Conservation (phyloP, 2,113 vertebrate species). For the Corydoras sp. region DNA sequence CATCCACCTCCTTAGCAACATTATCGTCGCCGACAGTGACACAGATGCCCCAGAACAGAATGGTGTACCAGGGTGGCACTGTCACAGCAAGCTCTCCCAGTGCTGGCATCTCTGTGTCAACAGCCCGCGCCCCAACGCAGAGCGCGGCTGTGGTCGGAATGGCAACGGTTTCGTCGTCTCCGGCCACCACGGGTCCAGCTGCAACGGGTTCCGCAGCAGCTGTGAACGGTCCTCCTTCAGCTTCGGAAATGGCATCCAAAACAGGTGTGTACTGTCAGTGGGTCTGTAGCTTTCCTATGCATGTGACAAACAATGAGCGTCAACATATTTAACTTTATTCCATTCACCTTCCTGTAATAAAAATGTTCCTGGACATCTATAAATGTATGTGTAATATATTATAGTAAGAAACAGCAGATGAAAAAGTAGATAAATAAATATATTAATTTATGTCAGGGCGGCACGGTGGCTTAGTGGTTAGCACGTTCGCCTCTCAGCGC, state of each 20-base stretch:
- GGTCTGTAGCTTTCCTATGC: too few species aligned
- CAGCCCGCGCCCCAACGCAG: slow-evolving; percentile 59
- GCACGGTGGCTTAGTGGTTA: too few species aligned
- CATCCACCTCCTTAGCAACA: slow-evolving; percentile 23
- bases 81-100: slow-evolving; percentile 61
- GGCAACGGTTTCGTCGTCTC: slow-evolving; percentile 60
- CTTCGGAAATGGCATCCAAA: slow-evolving; percentile 67
- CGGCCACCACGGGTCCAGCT: slow-evolving; percentile 62
- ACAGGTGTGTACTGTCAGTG: slow-evolving; percentile 53
- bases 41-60: slow-evolving; percentile 62
- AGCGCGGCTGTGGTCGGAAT: slow-evolving; percentile 63
- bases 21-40: slow-evolving; percentile 38
- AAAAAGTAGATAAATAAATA: too few species aligned
- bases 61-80: slow-evolving; percentile 63
- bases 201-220: slow-evolving; percentile 68
- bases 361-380: too few species aligned
- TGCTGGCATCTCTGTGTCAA: slow-evolving; percentile 65
- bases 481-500: too few species aligned
- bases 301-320: too few species aligned
- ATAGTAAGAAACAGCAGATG: too few species aligned
- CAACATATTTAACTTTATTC: too few species aligned
- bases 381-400: too few species aligned
- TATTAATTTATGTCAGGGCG: too few species aligned
- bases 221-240: slow-evolving; percentile 61
- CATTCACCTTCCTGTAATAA: too few species aligned